Evolutionary conservation across 2,888 invertebrate genomes (phyloP), one percentile per base, ranked within the genome.

Genomic region (Limnephilus auricula): DNA sequence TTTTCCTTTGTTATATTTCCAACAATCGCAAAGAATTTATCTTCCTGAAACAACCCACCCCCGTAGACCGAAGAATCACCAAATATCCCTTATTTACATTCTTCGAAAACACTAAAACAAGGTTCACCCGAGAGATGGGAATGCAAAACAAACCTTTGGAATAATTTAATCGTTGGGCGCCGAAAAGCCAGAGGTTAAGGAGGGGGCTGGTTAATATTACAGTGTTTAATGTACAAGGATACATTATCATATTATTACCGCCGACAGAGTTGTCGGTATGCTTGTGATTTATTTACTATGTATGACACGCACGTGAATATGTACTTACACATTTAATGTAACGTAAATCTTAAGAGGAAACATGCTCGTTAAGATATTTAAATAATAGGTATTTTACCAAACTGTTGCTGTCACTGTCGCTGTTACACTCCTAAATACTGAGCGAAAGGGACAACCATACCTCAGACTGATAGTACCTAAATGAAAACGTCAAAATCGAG

Each of bases 191-290:
- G 65, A 6, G 25, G 25, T 6, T 25, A 65, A 65, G 65, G n/a
- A 9, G 65, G 65, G 65, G 65, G 65, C 15, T 65, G 65, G n/a
- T 65, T 65, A 65, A 65, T 65, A 65, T 65, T 65, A 65, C n/a
- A 65, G 25, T 65, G 9, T 65, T 65, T 25, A 65, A 2, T 65
- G 65, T 65, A 25, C 65, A 65, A 65, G 25, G 25, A 65, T 65
- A 65, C 65, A 65, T 65, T 65, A 65, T 65, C 65, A 65, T 65
- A n/a, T 65, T 65, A 65, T 65, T 65, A 65, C 65, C 65, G 65
- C 65, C 65, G 65, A 65, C 65, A n/a, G 25, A 65, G 65, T 65
- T 65, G 25, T 65, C 2, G 65, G 25, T n/a, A n/a, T 65, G 65
- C 65, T 25, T 65, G 65, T 65, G 65, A 65, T 65, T 65, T 65